Percentiles rank a stretch among this genome's conserved stretches.
Conservation (phyloP, 2,797 vertebrate genomes). For the Chaenodraco wilsoni region DNA sequence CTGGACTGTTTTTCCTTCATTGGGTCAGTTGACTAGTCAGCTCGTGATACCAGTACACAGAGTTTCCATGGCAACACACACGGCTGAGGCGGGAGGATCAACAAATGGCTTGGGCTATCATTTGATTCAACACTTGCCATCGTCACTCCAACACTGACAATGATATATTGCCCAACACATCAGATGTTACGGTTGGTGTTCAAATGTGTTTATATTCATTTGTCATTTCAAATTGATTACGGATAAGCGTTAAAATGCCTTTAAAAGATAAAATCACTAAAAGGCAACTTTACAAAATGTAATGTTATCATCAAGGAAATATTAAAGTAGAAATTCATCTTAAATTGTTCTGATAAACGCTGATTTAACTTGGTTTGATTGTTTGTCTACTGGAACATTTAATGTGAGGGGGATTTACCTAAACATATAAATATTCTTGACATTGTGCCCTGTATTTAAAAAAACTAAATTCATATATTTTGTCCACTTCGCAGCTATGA, state of each 20-base stretch:
- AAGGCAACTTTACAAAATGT: background rate
- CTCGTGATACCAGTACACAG: slow-evolving; percentile 22
- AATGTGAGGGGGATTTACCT: background rate
- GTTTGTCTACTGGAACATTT: background rate
- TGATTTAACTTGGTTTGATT: background rate
- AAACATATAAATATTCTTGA: background rate
- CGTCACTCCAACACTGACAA: background rate
- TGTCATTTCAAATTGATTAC: background rate
- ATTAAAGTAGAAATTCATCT: background rate
- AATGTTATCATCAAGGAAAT: background rate
- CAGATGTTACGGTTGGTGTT: slow-evolving; percentile 5
- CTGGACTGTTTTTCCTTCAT: slow-evolving; percentile 19
- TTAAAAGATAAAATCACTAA: background rate
- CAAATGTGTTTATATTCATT: background rate
- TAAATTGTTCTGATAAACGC: background rate
- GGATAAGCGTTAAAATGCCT: background rate
- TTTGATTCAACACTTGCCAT: slow-evolving; percentile 17
- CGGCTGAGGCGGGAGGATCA: slow-evolving; percentile 13
- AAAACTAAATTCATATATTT: background rate
- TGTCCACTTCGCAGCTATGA: background rate
- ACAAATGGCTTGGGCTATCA: slow-evolving; percentile 38
- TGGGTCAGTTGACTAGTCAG: slow-evolving; percentile 40
- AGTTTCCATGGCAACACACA: slow-evolving; percentile 65
- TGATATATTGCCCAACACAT: slow-evolving; percentile 27
- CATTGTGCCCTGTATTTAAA: background rate